Percentiles rank a stretch among this genome's conserved stretches.
Evolutionary conservation across 2,888 invertebrate genomes (phyloP).

Genomic region (Ethmia dodecea): DNA sequence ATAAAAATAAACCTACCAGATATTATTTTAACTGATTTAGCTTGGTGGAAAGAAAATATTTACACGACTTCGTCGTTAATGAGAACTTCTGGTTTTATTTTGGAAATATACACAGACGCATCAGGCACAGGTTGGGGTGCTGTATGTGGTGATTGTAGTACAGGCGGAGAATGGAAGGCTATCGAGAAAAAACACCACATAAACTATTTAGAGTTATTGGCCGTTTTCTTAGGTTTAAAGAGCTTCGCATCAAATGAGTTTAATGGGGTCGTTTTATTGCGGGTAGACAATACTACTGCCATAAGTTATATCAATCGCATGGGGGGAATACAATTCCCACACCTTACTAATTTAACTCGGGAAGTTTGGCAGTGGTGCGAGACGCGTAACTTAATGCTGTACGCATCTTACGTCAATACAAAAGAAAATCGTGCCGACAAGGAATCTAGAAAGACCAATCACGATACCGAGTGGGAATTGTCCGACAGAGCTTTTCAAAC

Average conservation of each 20-base stretch:
- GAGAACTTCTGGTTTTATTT: neutral
- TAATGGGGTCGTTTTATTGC: conserved; percentile 3
- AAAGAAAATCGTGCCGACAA: conserved; percentile 9
- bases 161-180: conserved; percentile 1
- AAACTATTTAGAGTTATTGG: conserved; percentile 9
- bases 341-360: neutral
- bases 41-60: conserved; percentile 14
- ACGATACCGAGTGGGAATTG: conserved; percentile 3
- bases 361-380: conserved; percentile 9
- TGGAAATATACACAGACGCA: conserved; percentile 11
- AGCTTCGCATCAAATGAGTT: neutral
- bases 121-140: conserved; percentile 10
- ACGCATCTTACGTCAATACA: conserved; percentile 6
- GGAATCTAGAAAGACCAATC: conserved; percentile 7
- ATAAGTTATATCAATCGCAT: conserved; percentile 2
- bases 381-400: conserved; percentile 1
- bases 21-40: conserved; percentile 5
- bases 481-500: neutral
- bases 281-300: conserved; percentile 11
- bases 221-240: conserved; percentile 6
- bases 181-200: conserved; percentile 3
- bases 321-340: too few relatives aligned
- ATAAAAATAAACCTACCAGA: conserved; percentile 2
- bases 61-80: neutral
- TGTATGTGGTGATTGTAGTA: neutral